Conservation (phyloP, 2,113 vertebrate genomes). For the Zonotrichia leucophrys region DNA sequence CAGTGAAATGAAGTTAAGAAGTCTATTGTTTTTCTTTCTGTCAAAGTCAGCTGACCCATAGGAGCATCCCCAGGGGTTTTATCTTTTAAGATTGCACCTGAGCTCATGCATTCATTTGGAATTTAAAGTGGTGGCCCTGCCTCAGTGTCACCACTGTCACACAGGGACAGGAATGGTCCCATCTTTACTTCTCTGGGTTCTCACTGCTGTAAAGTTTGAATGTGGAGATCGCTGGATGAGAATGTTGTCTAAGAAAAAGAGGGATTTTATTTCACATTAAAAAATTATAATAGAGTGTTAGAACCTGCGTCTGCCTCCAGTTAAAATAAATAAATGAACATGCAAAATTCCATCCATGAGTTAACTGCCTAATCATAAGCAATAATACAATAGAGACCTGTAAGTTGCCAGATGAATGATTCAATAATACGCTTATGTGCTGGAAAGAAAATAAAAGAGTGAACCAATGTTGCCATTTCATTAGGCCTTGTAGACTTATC, state of each 20-base stretch:
- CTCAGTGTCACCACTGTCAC: neutral
- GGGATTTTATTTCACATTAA: neutral
- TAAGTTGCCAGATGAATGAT: neutral
- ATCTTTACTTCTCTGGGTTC: neutral
- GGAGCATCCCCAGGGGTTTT: neutral
- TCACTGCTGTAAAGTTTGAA: neutral
- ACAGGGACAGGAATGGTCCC: accelerated
- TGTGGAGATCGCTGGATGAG: neutral
- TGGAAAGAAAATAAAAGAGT: constrained; percentile 9
- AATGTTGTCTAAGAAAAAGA: neutral
- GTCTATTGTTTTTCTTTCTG: neutral
- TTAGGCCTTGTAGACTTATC: constrained; percentile 1
- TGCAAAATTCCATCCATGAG: neutral
- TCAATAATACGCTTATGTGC: neutral
- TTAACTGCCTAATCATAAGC: neutral
- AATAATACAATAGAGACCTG: neutral
- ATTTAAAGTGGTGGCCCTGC: neutral
- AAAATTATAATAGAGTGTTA: neutral
- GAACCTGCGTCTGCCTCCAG: neutral
- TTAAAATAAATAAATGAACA: neutral
- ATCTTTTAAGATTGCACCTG: neutral
- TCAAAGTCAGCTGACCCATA: neutral
- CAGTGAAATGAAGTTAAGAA: neutral
- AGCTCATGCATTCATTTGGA: neutral
- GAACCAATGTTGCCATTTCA: neutral